Conservation (phyloP, 2,797 vertebrate genomes). For the Tenualosa thibaudeaui region DNA sequence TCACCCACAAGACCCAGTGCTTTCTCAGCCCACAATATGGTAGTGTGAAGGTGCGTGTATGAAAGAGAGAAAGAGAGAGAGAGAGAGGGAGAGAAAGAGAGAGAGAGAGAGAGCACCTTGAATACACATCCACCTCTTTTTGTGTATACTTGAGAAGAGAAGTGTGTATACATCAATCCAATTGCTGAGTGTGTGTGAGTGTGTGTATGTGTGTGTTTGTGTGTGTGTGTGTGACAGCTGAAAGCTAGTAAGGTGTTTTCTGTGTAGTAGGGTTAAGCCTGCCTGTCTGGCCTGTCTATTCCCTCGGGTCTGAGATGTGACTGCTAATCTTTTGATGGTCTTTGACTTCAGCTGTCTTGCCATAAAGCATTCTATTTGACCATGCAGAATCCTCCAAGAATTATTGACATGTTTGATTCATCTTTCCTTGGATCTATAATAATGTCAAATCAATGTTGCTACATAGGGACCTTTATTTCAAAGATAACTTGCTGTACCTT, state of each 20-base stretch:
- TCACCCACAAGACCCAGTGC: not conserved
- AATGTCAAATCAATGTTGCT: slow-evolving; percentile 11
- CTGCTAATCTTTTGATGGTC: slow-evolving; percentile 1
- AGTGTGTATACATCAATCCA: not conserved
- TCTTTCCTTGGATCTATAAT: not conserved
- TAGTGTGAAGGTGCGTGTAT: not conserved
- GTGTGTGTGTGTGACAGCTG: not conserved
- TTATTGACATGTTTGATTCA: not conserved
- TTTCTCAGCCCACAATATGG: not conserved
- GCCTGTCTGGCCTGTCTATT: not conserved
- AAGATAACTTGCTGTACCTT: no score
- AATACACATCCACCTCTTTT: not conserved
- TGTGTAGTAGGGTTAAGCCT: not conserved
- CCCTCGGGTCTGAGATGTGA: not conserved
- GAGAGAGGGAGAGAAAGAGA: no score
- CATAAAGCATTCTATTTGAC: not conserved
- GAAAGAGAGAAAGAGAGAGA: no score
- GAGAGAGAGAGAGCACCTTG: not conserved
- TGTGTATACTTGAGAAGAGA: not conserved
- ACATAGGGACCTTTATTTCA: not conserved
- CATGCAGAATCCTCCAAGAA: not conserved
- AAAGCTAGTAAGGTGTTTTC: not conserved
- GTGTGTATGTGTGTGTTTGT: not conserved
- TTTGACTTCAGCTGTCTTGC: not conserved
- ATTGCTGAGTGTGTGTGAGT: not conserved